Evolutionary conservation across 2,113 vertebrate species (phyloP).

Genomic region (Gorsachius goisagi): DNA sequence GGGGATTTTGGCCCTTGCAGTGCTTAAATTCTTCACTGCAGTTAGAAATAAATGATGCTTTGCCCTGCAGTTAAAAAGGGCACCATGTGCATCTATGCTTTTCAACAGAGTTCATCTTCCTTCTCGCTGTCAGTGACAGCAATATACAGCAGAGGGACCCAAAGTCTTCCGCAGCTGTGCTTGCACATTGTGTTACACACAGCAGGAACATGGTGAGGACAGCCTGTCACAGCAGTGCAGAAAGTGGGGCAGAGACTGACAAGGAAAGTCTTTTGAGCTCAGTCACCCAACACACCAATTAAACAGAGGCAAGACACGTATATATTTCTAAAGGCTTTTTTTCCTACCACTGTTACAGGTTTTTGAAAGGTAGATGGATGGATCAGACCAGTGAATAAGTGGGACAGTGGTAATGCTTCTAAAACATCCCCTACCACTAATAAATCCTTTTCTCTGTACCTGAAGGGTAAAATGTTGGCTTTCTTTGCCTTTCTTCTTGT

Average conservation of each 20-base stretch:
- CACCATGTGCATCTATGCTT: neutral
- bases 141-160: constrained; percentile 3
- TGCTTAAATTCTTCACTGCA: neutral
- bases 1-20: neutral
- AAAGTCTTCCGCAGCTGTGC: neutral
- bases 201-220: neutral
- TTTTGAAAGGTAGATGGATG: constrained; percentile 10
- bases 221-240: neutral
- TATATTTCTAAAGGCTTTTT: neutral
- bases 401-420: constrained; percentile 5
- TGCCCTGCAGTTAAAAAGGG: neutral
- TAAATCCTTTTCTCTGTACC: neutral
- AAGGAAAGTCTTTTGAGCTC: constrained; percentile 1
- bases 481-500: neutral
- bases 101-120: neutral
- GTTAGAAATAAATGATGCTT: neutral
- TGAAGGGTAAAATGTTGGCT: neutral
- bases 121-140: neutral
- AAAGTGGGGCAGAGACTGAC: neutral
- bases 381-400: constrained; percentile 31
- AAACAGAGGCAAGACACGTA: neutral
- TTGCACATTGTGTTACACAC: neutral
- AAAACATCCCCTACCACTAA: constrained; percentile 14
- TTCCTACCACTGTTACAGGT: neutral
- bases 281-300: constrained; percentile 16